Evolutionary conservation across 2,113 vertebrate species (phyloP).

Genomic region (Acanthochromis polyacanthus): DNA sequence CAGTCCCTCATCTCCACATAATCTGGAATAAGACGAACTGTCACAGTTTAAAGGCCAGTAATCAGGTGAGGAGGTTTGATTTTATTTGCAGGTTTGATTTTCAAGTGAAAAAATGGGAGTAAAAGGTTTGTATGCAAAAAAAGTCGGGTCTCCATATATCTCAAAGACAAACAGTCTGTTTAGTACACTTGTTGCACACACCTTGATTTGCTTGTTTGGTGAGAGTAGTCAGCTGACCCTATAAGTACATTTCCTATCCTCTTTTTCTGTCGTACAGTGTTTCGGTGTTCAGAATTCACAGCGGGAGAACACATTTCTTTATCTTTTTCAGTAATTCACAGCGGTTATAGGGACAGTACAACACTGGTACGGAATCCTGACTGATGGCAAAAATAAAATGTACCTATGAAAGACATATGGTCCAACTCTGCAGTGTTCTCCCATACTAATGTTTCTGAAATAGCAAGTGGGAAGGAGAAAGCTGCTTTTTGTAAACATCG

Average conservation of each 20-base stretch:
- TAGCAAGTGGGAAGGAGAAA: conserved; percentile 7
- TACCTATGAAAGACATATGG: conserved; percentile 7
- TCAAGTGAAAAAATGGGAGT: too few species aligned
- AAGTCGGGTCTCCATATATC: not conserved
- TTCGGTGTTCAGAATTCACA: not conserved
- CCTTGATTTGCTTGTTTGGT: not conserved
- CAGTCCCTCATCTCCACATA: not conserved
- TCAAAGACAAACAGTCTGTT: not conserved
- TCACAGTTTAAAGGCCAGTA: not conserved
- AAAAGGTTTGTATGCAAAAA: too few species aligned
- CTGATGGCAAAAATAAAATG: conserved; percentile 9
- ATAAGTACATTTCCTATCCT: not conserved
- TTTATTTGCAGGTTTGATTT: too few species aligned
- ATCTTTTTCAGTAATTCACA: conserved; percentile 23
- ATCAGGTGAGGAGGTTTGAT: not conserved
- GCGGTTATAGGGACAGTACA: conserved; percentile 26
- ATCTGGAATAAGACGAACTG: not conserved
- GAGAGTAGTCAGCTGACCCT: not conserved
- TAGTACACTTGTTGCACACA: not conserved
- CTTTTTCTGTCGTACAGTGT: too few species aligned
- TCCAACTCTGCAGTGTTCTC: conserved; percentile 24
- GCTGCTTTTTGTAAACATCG: not conserved
- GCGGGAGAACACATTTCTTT: not conserved
- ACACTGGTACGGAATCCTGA: conserved; percentile 13
- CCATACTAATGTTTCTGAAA: conserved; percentile 28